Evolutionary conservation across 2,797 vertebrate species (phyloP).

Genomic region (Delichon dasypus): DNA sequence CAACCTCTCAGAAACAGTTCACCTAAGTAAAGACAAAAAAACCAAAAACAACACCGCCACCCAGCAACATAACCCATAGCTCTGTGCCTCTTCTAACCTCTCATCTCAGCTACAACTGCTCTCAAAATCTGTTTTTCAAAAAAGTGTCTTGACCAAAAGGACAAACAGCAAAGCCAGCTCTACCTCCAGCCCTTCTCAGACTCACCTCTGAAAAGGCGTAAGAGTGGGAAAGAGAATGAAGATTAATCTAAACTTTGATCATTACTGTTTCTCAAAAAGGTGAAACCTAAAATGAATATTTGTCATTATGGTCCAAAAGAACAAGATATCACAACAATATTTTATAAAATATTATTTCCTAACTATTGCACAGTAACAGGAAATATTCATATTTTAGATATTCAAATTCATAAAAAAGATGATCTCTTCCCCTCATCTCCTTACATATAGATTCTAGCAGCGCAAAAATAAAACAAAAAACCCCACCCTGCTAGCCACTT

Average conservation of each 20-base stretch:
- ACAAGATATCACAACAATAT: not conserved
- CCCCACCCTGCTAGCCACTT: not conserved
- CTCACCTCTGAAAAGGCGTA: not conserved
- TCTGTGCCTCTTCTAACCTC: not conserved
- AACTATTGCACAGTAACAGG: not conserved
- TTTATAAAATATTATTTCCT: not conserved
- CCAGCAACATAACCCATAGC: not conserved
- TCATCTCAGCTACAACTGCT: not conserved
- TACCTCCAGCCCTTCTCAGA: not conserved
- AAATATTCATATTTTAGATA: constrained; percentile 5
- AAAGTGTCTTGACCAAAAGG: not conserved
- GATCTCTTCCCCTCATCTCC: not conserved
- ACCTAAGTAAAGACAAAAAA: rapidly evolving
- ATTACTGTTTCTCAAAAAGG: not conserved
- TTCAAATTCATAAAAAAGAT: not conserved
- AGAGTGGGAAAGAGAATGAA: not conserved
- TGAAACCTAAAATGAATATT: not conserved
- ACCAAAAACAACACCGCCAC: rapidly evolving
- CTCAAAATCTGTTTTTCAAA: not conserved
- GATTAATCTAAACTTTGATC: not conserved
- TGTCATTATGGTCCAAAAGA: not conserved
- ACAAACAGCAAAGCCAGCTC: not conserved
- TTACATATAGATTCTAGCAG: constrained; percentile 21
- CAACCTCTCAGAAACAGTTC: not conserved
- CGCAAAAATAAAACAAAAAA: not conserved